Conservation (phyloP, 2,888 invertebrate species). For the Hybos culiciformis region DNA sequence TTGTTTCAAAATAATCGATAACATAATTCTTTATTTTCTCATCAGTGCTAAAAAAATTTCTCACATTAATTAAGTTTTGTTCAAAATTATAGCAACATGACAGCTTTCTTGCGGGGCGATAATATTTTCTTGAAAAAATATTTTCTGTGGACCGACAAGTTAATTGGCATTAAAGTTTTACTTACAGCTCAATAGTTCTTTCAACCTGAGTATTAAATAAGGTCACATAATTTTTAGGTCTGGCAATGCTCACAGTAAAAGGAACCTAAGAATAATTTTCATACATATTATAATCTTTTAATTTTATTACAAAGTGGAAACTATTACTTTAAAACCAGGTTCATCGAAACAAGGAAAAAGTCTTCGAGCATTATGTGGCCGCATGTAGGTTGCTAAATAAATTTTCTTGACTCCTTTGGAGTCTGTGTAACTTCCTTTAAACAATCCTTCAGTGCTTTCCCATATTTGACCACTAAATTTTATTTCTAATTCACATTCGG, state of each 20-base stretch:
- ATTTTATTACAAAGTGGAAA: background rate
- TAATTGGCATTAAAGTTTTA: constrained; percentile 3
- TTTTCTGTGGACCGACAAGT: background rate
- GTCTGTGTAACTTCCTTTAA: constrained; percentile 48
- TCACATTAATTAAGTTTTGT: background rate
- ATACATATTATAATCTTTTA: background rate
- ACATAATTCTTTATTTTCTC: constrained; percentile 37
- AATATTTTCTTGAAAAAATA: background rate
- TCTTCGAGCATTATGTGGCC: constrained; percentile 58
- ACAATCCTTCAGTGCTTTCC: constrained; percentile 52
- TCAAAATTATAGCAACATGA: background rate
- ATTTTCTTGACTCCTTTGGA: constrained; percentile 32
- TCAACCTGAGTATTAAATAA: constrained; percentile 51
- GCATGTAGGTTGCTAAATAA: constrained; percentile 53
- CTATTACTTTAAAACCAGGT: constrained; percentile 51
- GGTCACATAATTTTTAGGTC: constrained; percentile 43
- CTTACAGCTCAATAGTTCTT: constrained; percentile 47
- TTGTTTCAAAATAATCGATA: constrained; percentile 52
- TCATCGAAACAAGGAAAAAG: constrained; percentile 75
- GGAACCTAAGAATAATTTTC: constrained; percentile 45
- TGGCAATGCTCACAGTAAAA: constrained; percentile 48
- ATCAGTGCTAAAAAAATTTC: constrained; percentile 4
- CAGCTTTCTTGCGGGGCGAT: background rate
- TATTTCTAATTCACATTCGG: constrained; percentile 48
- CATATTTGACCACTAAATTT: constrained; percentile 52